phyloP scores from a whole-genome alignment of 2,113 vertebrate genomes.

The Prietella phreatophila region DNA sequence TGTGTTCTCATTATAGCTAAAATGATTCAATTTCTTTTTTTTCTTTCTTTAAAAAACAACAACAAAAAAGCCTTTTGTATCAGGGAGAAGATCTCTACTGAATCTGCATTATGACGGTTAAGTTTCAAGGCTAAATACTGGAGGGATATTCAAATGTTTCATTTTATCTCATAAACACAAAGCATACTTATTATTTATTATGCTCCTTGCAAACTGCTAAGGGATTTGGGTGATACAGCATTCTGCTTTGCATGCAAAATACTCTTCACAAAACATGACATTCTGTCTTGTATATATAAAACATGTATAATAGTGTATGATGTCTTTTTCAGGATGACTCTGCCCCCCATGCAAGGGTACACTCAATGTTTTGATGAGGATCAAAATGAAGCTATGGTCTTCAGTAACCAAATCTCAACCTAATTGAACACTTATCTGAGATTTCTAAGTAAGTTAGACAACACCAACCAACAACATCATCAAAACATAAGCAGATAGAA shows the following conservation, averaged over 20 bases:
- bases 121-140: background rate
- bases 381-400: background rate
- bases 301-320: background rate
- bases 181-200: background rate
- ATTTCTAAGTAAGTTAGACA: background rate
- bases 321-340: background rate
- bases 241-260: background rate
- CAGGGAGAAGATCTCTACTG: background rate
- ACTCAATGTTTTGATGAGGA: background rate
- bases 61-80: background rate
- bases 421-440: background rate
- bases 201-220: background rate
- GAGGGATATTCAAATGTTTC: background rate
- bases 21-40: background rate
- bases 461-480: background rate
- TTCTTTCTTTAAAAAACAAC: background rate
- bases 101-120: slow-evolving; percentile 5
- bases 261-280: background rate
- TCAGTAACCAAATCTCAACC: background rate
- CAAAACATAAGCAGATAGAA: background rate
- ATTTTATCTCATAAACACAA: slow-evolving; percentile 4
- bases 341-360: background rate
- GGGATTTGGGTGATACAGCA: background rate
- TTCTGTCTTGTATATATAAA: background rate
- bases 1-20: background rate